Evolutionary conservation across 30 jellyfish, hydroid and myxozoan genomes (phyloP), one percentile per base, ranked within the genome.

Genomic region (Aurelia aurita complex sp. Pacific): DNA sequence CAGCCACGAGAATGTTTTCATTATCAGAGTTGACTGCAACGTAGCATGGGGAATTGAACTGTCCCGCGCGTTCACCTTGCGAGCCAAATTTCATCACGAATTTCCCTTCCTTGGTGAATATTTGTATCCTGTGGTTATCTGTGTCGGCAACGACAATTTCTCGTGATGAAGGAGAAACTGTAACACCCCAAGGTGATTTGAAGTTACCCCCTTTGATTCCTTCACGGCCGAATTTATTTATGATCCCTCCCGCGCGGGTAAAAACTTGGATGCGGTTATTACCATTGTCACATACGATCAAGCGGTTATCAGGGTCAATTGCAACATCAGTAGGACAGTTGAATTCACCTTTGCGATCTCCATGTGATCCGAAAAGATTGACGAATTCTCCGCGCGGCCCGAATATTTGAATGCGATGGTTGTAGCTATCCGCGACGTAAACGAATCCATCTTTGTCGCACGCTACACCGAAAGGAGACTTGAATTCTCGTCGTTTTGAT

Each of bases 301-400:
- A 63, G 14, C 97, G 87, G 88, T 90, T 86, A 85, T 81, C 91
- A 36, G 97, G 96, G 34, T 96, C 94, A 38, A 89, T 95, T 4
- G 99, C 99, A 14, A 95, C 97, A 78, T 90, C 99, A 1, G 99
- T 89, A n/a, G 99, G 99, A 63, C 97, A 89, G 81, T 90, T 95
- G 88, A 95, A 90, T 78, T 95, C 97, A 8, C 99, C 99, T 72
- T 95, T 95, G 60, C 99, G 86, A 77, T 90, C 97, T 1, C 97
- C 99, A 63, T 89, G 99, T n/a, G 99, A 89, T 11, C 99, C 99
- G 69, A 89, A 90, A 63, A 85, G 91, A 81, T 95, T 86, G 69
- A 95, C 96, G 67, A 89, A 89, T 59, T 95, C 99, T 65, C 99
- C 99, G 5, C 97, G 92, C 18, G 99, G 99, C 16, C 99, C 99